Evolutionary conservation across 1,140 invertebrate genomes (phyloP), one percentile per base, ranked within the genome.

Genomic region (Holotrichia oblita): DNA sequence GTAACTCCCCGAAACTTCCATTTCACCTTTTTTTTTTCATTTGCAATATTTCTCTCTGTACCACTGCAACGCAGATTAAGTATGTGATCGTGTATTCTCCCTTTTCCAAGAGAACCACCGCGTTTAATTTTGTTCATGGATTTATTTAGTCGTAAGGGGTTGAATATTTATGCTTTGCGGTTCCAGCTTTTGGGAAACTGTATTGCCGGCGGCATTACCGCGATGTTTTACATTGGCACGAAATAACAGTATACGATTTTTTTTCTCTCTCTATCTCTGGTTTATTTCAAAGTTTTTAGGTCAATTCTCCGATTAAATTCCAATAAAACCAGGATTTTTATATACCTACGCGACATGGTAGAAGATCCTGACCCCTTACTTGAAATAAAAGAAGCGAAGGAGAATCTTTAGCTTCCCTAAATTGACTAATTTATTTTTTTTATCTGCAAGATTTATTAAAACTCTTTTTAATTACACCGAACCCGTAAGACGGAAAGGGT

Each of bases 151-250:
- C 61, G 27, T 69, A 69, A 69, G 61, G 61, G 61, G 20, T 69
- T 69, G 61, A 69, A 69, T 69, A 69, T 69, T 69, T 69, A 69
- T 69, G 61, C 22, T 69, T 69, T 69, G 61, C 17, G 61, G 61
- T 69, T 69, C 22, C 22, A 1, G 61, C 17, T 69, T 69, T 69
- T 22, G 61, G 61, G 27, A 34, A 69, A 27, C 22, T 34, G 61
- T 34, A 27, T 69, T 27, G 22, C 61, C 6, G 24, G 22, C 27
- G 48, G 48, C 48, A n/a, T 55, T 10, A 14, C 61, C 9, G 61
- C 8, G 20, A 22, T 22, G 22, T 69, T 27, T 27, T 27, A 69
- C 27, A 69, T 69, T 14, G 17, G 27, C 22, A 34, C 3, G 22
- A 69, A 22, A 34, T 27, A 69, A 12, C 20, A 12, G 24, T 69